Evolutionary conservation across 2,888 invertebrate genomes (phyloP), one percentile per base, ranked within the genome.

Genomic region (Dioctria rufipes): DNA sequence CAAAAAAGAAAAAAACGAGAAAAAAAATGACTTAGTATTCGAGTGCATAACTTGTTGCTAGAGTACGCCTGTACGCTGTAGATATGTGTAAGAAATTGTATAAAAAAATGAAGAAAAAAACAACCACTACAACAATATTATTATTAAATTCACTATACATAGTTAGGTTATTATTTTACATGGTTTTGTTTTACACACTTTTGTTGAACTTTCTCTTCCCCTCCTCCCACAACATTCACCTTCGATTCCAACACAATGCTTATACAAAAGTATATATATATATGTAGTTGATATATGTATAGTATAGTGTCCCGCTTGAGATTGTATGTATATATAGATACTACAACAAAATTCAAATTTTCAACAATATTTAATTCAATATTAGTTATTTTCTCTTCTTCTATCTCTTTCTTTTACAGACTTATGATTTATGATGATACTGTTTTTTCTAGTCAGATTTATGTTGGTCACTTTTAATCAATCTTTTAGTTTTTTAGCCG

Each of bases 401-500:
- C 13, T 71, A 46, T 49, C 13, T 13, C 46, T 5, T 67, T 46
- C 66, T 42, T 6, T 46, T 46, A 5, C 49, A 25, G 43, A 11
- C 3, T 78, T 78, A 77, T 80, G 77, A 80, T 80, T 80, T 78
- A 67, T 69, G 13, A 69, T 51, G 69, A 77, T 78, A 40, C 46
- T 51, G 39, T 69, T 75, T 69, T 77, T 77, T 78, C 80, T 80
- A 80, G 80, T 80, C 80, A 80, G 51, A 61, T 40, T 69, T 69
- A 67, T 67, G 46, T 77, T 67, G 39, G 42, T 65, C 11, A 4
- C 61, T 65, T 67, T 67, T 9, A 79, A 60, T 54, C 43, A 39
- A 40, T 60, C n/a, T 60, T 42, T 73, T 46, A 11, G 61, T 66
- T 51, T 65, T 78, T 40, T 3, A 25, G n/a, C 8, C 60, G 4